Evolutionary conservation across 2,113 vertebrate species (phyloP).

Genomic region (Callopanchax toddi): DNA sequence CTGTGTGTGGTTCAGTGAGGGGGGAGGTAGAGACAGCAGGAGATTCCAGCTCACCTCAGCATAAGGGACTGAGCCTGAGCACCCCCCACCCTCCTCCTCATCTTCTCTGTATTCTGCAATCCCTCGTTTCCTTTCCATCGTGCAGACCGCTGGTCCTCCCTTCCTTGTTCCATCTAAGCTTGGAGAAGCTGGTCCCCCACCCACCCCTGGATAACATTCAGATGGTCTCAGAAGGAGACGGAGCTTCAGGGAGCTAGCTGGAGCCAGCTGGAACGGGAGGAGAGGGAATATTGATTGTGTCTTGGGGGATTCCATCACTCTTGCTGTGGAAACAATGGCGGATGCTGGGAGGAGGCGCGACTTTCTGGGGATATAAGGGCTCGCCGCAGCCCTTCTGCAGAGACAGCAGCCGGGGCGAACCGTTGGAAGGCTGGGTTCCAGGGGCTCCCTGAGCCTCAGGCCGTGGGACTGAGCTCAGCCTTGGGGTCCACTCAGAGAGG

Average conservation of each 20-base stretch:
- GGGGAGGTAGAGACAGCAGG: constrained; percentile 32
- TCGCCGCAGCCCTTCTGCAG: constrained; percentile 51
- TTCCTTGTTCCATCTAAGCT: constrained; percentile 38
- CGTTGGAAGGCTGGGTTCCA: constrained; percentile 1
- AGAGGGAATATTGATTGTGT: constrained; percentile 41
- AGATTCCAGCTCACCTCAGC: constrained; percentile 51
- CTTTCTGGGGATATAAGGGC: constrained; percentile 45
- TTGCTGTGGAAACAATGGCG: constrained; percentile 21
- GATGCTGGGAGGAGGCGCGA: constrained; percentile 39
- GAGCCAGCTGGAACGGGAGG: constrained; percentile 11
- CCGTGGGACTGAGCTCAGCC: constrained; percentile 50
- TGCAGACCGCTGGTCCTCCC: constrained; percentile 37
- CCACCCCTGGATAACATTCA: constrained; percentile 33
- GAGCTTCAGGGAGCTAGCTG: constrained; percentile 28
- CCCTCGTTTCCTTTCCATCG: constrained; percentile 36
- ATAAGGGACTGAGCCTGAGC: constrained; percentile 59
- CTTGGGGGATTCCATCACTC: constrained; percentile 62
- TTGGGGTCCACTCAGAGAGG: constrained; percentile 75
- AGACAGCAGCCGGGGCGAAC: constrained; percentile 20
- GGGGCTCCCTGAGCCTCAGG: constrained; percentile 37
- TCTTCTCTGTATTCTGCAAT: constrained; percentile 13
- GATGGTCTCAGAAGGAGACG: constrained; percentile 65
- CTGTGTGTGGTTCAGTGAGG: constrained; percentile 39
- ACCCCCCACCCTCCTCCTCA: constrained; percentile 15
- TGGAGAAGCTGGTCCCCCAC: constrained; percentile 48